Evolutionary conservation across 2,113 vertebrate genomes (phyloP), one percentile per base, ranked within the genome.

Genomic region (Picathartes gymnocephalus): DNA sequence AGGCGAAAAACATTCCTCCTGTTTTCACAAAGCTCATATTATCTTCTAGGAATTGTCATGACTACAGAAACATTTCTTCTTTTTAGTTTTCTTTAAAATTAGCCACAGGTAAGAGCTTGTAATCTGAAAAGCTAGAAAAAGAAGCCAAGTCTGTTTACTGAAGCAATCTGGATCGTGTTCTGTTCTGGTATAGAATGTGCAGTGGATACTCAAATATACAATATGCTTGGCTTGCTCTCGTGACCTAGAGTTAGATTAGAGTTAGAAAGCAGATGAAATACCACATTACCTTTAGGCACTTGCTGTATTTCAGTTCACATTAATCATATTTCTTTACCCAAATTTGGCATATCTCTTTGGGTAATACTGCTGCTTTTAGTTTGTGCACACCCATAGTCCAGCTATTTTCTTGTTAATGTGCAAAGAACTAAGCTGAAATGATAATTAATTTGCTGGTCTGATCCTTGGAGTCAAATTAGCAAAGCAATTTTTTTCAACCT

Each of bases 31-130:
- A 65, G 51, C 40, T 91, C 13, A 0, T 60, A 35, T 86, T 91
- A 42, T 58, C 47, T 82, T 90, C 33, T 50, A 50, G 79, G 44
- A 86, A 85, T 33, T 48, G 20, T 58, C 56, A 50, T 88, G 31
- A n/a, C 42, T 88, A 37, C 2, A 17, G 70, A 74, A 73, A 40
- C 22, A n/a, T 40, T 13, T 70, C 5, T 65, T 83, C 42, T 80
- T 91, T 80, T 54, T 30, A 20, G 2, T 74, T 74, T 66, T 79
- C 35, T 92, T 9, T 66, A 76, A 51, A 65, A 66, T 68, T 74
- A 82, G 23, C 15, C 17, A n/a, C 53, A 99, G 98, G 99, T 99
- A 97, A 93, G 80, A 62, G 60, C 35, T 72, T 60, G 9, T 71
- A 15, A 65, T 45, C 31, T 37, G 17, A n/a, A 56, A 66, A 31